These are phyloP conservation scores for Botia kubotai DNA, from an alignment of 2,797 vertebrate species.

Conservation along the genomic window DNA sequence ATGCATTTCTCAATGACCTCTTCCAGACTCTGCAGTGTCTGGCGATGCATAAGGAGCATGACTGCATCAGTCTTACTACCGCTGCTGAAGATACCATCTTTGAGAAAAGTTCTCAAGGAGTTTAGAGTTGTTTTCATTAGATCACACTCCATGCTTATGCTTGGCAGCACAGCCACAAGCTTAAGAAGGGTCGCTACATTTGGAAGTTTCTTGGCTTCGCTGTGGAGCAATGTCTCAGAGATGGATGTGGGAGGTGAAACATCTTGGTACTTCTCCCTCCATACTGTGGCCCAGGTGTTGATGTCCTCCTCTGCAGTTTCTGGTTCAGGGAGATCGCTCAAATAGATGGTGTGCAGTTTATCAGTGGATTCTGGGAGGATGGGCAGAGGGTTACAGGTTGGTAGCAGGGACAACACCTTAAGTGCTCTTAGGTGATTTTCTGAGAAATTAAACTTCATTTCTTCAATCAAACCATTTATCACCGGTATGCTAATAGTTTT, in stretches of 20 bases:
- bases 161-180: constrained; percentile 89
- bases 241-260: constrained; percentile 89
- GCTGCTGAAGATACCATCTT: constrained; percentile 76
- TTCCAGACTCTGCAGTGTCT: constrained; percentile 85
- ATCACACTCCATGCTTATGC: constrained; percentile 92
- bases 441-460: constrained; percentile 92
- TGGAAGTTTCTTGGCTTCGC: constrained; percentile 89
- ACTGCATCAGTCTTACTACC: constrained; percentile 83
- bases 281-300: constrained; percentile 90
- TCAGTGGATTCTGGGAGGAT: constrained; percentile 83
- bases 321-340: constrained; percentile 87
- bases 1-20: constrained; percentile 90
- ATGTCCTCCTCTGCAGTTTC: constrained; percentile 89
- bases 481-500: constrained; percentile 87
- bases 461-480: constrained; percentile 86
- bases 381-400: constrained; percentile 86
- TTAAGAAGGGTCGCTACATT: constrained; percentile 88
- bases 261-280: constrained; percentile 88
- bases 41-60: constrained; percentile 88
- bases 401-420: constrained; percentile 89
- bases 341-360: constrained; percentile 87
- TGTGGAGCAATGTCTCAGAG: constrained; percentile 89
- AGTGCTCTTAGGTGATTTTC: constrained; percentile 90
- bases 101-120: constrained; percentile 86
- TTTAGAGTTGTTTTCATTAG: constrained; percentile 88